A percentile compares a stretch with the other conserved stretches of the same genome.
Conservation (phyloP, 2,797 vertebrate species). For the Tangara arthus region DNA sequence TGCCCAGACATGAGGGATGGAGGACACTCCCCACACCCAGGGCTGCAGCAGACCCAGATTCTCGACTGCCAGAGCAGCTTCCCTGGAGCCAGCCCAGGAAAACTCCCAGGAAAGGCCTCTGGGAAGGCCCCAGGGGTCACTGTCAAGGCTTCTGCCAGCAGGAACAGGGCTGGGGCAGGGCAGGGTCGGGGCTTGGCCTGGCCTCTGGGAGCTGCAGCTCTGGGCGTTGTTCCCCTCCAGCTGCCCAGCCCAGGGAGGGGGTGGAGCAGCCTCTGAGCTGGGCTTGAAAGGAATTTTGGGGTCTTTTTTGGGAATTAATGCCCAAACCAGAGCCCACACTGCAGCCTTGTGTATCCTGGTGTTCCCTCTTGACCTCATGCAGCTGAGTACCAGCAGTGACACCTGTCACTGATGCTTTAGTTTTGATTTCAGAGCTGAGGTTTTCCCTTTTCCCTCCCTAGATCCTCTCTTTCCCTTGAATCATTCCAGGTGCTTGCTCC, state of each 20-base stretch:
- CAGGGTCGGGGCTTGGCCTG: background rate
- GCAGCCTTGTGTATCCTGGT: background rate
- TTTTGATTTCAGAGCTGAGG: background rate
- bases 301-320: background rate
- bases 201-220: background rate
- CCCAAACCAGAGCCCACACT: background rate
- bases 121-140: background rate
- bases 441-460: background rate
- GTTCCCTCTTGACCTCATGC: background rate
- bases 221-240: background rate
- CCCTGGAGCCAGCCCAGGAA: background rate
- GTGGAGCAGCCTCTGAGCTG: background rate
- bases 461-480: background rate
- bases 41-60: background rate
- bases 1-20: background rate
- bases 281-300: background rate
- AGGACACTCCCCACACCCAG: background rate
- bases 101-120: background rate
- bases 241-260: background rate
- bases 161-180: background rate
- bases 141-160: background rate
- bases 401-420: background rate
- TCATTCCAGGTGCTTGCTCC: background rate
- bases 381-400: background rate
- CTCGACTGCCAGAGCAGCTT: background rate